A percentile compares a stretch with the other conserved stretches of the same genome.
Evolutionary conservation across 1,140 invertebrate species (phyloP).

Genomic region (Drosophila mayri): DNA sequence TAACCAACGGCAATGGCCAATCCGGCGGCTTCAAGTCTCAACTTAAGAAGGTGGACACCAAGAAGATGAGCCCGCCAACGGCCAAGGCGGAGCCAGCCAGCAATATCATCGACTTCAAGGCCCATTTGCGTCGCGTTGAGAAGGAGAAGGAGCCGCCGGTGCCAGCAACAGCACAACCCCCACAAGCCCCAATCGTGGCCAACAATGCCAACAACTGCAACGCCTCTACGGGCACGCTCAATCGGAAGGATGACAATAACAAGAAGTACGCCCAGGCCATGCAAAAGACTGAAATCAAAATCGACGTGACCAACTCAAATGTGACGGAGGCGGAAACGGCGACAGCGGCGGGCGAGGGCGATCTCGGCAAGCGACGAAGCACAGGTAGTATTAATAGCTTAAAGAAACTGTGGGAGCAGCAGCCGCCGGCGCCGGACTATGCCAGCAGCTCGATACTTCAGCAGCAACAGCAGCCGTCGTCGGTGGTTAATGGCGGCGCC

Average conservation of each 20-base stretch:
- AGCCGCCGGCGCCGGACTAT: conserved; percentile 86
- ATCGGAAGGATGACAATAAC: conserved; percentile 62
- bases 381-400: conserved; percentile 96
- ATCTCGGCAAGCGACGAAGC: conserved; percentile 92
- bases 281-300: conserved; percentile 85
- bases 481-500: conserved; percentile 33
- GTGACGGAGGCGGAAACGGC: conserved; percentile 26
- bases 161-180: background rate
- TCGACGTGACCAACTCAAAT: conserved; percentile 74
- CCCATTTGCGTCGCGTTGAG: conserved; percentile 93
- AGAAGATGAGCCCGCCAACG: conserved; percentile 85
- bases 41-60: conserved; percentile 89
- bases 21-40: conserved; percentile 87
- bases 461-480: conserved; percentile 53
- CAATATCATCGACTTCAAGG: conserved; percentile 93
- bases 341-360: conserved; percentile 86
- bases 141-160: conserved; percentile 49
- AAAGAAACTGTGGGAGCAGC: conserved; percentile 94
- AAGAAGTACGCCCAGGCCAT: conserved; percentile 62
- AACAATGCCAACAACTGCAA: conserved; percentile 48
- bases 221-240: conserved; percentile 78
- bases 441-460: conserved; percentile 71
- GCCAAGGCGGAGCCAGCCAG: conserved; percentile 86
- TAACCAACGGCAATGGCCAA: conserved; percentile 55
- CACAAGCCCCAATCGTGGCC: conserved; percentile 11